Conservation (phyloP, 1,140 invertebrate genomes). For the Drosophila orena region DNA sequence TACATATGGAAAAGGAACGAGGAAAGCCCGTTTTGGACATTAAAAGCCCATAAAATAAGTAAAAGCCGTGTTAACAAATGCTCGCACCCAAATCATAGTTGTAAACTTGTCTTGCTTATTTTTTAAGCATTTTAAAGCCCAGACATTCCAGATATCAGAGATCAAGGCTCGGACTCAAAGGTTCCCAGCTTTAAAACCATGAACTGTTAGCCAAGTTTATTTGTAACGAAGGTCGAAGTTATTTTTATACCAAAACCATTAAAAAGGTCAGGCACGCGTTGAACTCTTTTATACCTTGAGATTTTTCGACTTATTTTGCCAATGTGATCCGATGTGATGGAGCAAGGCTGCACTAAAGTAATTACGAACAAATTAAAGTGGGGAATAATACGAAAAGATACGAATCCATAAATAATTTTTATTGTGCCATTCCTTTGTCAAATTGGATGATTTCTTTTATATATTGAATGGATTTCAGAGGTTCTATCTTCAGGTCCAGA, state of each 20-base stretch:
- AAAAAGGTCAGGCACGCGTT: constrained; percentile 31
- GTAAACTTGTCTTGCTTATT: constrained; percentile 9
- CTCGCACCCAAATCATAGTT: constrained; percentile 10
- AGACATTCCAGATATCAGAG: not conserved
- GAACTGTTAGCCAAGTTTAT: constrained; percentile 29
- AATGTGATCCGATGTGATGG: constrained; percentile 4
- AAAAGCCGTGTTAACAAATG: constrained; percentile 30
- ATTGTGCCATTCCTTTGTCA: constrained; percentile 1
- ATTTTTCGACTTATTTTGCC: constrained; percentile 4
- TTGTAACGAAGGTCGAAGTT: constrained; percentile 34
- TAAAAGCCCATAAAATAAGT: constrained; percentile 55
- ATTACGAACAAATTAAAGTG: constrained; percentile 6
- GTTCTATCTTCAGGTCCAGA: not conserved
- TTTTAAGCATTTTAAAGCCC: not conserved
- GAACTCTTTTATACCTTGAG: constrained; percentile 34
- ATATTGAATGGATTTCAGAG: constrained; percentile 3
- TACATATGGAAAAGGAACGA: constrained; percentile 15
- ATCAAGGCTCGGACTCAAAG: not conserved
- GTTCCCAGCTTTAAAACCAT: constrained; percentile 9
- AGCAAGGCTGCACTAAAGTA: constrained; percentile 3
- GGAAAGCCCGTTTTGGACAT: constrained; percentile 22
- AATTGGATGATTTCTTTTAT: constrained; percentile 13
- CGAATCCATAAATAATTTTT: constrained; percentile 24
- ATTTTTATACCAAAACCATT: constrained; percentile 35
- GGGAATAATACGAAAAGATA: constrained; percentile 12